phyloP scores from a whole-genome alignment of 2,888 invertebrate genomes.

The Schizaphis graminum region DNA sequence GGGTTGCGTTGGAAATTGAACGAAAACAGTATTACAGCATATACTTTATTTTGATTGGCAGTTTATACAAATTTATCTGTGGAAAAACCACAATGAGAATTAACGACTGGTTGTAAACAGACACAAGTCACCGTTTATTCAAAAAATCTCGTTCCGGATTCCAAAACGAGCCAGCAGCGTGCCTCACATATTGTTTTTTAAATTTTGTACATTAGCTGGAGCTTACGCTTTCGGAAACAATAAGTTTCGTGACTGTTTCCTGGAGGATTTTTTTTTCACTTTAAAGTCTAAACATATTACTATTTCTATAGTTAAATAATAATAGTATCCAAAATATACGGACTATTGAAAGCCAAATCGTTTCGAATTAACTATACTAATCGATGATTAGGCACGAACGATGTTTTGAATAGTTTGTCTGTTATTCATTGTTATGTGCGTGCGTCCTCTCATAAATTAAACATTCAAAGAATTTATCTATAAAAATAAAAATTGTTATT shows the following conservation, averaged over 20 bases:
- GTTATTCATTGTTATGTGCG: not conserved
- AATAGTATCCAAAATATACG: not conserved
- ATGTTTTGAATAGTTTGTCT: not conserved
- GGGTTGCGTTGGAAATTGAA: not conserved
- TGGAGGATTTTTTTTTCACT: not conserved
- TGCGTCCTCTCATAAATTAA: not conserved
- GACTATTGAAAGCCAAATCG: not conserved
- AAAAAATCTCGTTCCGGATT: not conserved
- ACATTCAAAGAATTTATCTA: not conserved
- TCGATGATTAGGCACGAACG: not conserved
- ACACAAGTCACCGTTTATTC: not conserved
- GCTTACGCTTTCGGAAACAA: not conserved
- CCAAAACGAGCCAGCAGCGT: not conserved
- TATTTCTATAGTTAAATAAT: not conserved
- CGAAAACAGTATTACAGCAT: not conserved
- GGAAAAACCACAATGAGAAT: not conserved
- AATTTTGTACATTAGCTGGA: not conserved
- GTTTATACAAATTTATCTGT: not conserved
- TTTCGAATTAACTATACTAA: not conserved
- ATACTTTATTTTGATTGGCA: not conserved
- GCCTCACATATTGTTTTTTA: not conserved
- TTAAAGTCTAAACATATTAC: not conserved
- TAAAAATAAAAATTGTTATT: not conserved
- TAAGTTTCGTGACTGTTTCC: not conserved
- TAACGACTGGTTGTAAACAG: not conserved